Base-by-base conservation (phyloP, 2,113 vertebrate genomes). In the Oryzias melastigma region DNA sequence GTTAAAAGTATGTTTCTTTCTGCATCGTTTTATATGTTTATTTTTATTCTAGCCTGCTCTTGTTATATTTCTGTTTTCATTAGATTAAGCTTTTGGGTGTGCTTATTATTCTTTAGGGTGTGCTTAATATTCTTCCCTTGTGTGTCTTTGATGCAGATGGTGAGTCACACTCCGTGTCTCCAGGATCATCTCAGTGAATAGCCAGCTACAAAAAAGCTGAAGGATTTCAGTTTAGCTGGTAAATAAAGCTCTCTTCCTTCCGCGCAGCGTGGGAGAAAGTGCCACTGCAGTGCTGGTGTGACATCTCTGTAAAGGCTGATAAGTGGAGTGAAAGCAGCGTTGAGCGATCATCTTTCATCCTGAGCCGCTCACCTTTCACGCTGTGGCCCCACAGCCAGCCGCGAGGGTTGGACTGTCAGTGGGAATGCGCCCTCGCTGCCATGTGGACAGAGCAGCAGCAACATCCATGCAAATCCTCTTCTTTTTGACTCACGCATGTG, bases 341-440 rank as follows among this genome's bases (percentile, higher is more conserved):
- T 29, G 81, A 64, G 87, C 29, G 90, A 92, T 93, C 90, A 17
- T 83, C 89, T 95, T 94, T 92, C 92, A 86, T 83, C 76, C 63
- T 52, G 78, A 81, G 75, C 77, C 52, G n/a, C 86, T 86, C 69
- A 51, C 55, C 81, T 91, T 85, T 87, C 88, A 83, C 62, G 86
- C 85, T 65, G 83, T 78, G 85, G 85, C 71, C 68, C 58, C 58
- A 63, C 62, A 74, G 25, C 5, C 74, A 12, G 66, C 74, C 54
- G 52, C 19, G 41, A 35, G 62, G 67, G 58, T 59, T 6, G 78
- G 71, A 66, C 81, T 58, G 73, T 22, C 72, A 73, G 29, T 1
- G 35, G 84, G 81, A 83, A 70, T 41, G 41, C 81, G 64, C 79
- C 62, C 14, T 49, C 44, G 65, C 58, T 75, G 58, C 67, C 62